Evolutionary conservation across 2,888 invertebrate genomes (phyloP).

Genomic region (Nomada fucata): DNA sequence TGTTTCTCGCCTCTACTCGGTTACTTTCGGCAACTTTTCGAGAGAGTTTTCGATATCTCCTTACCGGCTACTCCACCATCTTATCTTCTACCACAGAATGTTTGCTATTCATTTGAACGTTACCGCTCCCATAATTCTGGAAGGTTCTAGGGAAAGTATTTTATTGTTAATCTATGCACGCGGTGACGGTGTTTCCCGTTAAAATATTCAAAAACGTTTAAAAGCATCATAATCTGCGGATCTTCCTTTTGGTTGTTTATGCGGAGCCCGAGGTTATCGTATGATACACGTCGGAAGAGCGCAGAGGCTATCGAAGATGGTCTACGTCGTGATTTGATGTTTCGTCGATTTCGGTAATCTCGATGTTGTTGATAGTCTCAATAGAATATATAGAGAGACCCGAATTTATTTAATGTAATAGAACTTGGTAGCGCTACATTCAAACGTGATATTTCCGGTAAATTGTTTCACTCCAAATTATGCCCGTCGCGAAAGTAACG

Average conservation of each 20-base stretch:
- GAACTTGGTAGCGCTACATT: background rate
- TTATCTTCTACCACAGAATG: background rate
- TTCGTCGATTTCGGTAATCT: slow-evolving; percentile 13
- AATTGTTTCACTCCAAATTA: background rate
- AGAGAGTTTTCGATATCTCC: slow-evolving; percentile 21
- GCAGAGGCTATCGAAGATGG: slow-evolving; percentile 46
- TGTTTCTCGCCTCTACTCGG: background rate
- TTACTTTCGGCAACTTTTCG: slow-evolving; percentile 9
- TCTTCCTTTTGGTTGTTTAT: slow-evolving; percentile 38
- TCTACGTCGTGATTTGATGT: slow-evolving; percentile 19
- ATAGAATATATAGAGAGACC: background rate
- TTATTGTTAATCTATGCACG: too few relatives aligned
- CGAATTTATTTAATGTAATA: background rate
- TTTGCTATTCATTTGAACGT: background rate
- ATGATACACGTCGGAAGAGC: slow-evolving; percentile 25
- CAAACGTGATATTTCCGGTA: background rate
- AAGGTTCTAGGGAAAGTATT: too few relatives aligned
- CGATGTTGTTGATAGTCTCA: background rate
- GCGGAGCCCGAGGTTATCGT: slow-evolving; percentile 46
- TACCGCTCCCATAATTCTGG: background rate
- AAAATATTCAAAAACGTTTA: background rate
- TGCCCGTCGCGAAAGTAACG: too few relatives aligned
- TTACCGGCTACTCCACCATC: background rate
- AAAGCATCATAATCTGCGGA: slow-evolving; percentile 26
- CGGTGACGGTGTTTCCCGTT: too few relatives aligned